Base-by-base conservation (phyloP, 2,888 invertebrate genomes). In the Drosophila leonis region DNA sequence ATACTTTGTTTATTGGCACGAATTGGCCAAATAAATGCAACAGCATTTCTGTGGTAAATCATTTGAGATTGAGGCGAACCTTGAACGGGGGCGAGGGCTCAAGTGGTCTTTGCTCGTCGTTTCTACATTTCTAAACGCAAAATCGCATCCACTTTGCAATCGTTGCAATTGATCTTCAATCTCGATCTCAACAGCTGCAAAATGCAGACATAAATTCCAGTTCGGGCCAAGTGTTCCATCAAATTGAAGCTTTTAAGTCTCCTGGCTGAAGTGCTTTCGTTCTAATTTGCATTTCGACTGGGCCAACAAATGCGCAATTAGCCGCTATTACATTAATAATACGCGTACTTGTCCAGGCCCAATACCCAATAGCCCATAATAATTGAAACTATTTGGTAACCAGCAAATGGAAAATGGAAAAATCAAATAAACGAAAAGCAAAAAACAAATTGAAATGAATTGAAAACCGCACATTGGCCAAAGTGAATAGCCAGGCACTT, bases 241-340 rank as follows among this genome's bases (percentile, higher is more conserved):
- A 88, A 85, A 72, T 81, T 72, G 83, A 85, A 78, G 88, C 84
- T 85, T 88, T 85, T 88, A 88, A 88, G 88, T 65, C 83, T 66
- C 33, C 61, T 18, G 73, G 51, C 75, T 84, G 84, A 84, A 84
- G 84, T 84, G 88, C 78, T 66, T 80, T 63, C 56, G 80, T 65
- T 84, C 84, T 88, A 84, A 88, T 84, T 85, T 85, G 75, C 82
- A 71, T 78, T 81, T 75, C 62, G 75, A 48, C 69, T 61, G 69
- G 72, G 65, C 67, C 71, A 56, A 46, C 80, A 80, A 85, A 85
- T 85, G 77, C 87, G 82, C 89, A 87, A 85, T 85, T 88, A 88
- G 89, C 87, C 87, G 72, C 85, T 86, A 85, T 85, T 85, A 85
- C 85, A 85, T 72, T 88, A 85, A 85, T 88, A 85, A 86, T 88